These are phyloP conservation scores for Mastacembelus armatus DNA, from an alignment of 2,797 vertebrate species.

Conservation along the genomic window DNA sequence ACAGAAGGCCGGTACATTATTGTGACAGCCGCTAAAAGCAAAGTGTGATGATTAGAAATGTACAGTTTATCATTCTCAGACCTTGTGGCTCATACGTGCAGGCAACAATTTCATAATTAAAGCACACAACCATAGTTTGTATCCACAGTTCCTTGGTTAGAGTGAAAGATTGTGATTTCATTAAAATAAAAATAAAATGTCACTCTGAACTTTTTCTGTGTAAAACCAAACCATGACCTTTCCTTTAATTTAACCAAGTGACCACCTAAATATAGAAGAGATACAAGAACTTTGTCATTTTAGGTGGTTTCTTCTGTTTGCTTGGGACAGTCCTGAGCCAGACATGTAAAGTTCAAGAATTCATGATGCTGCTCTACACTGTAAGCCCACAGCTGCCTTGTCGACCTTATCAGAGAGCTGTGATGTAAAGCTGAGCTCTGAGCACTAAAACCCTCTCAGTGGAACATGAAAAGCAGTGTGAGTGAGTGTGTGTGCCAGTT, in stretches of 20 bases:
- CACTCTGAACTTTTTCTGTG: no score
- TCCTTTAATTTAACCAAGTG: no score
- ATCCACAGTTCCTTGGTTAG: no score
- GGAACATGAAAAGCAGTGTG: slow-evolving; percentile 70
- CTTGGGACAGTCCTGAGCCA: slow-evolving; percentile 1
- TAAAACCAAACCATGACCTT: no score
- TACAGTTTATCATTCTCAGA: slow-evolving; percentile 17
- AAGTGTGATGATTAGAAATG: slow-evolving; percentile 34
- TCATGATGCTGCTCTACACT: background rate
- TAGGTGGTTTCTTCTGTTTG: background rate
- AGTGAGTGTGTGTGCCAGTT: slow-evolving; percentile 72
- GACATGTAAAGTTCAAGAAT: slow-evolving; percentile 27
- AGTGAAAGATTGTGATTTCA: no score
- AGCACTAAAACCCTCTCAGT: slow-evolving; percentile 62
- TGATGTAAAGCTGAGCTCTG: slow-evolving; percentile 54
- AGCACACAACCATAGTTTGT: no score
- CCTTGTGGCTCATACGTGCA: background rate
- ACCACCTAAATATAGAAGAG: no score
- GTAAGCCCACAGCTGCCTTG: slow-evolving; percentile 26
- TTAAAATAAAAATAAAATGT: background rate
- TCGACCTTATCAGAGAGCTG: slow-evolving; percentile 74
- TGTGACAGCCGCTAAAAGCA: slow-evolving; percentile 45
- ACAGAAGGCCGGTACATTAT: slow-evolving; percentile 42
- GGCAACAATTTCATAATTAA: slow-evolving; percentile 4
- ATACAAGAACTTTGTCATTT: background rate